A percentile compares a stretch with the other conserved stretches of the same genome.
Conservation (phyloP, 2,888 invertebrate species). For the Eugnorisma glareosa region DNA sequence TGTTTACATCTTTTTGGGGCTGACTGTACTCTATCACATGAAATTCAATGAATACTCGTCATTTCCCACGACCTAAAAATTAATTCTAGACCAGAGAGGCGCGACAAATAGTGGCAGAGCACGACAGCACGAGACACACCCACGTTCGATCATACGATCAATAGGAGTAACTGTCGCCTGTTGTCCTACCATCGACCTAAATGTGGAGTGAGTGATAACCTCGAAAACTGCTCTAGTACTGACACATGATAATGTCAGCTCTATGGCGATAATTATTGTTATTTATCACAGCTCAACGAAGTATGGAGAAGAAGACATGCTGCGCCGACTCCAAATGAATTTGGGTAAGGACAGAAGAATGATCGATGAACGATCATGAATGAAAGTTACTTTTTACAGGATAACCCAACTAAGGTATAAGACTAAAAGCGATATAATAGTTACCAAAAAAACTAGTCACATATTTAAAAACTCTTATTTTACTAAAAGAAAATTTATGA, state of each 20-base stretch:
- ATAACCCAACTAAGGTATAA: neutral
- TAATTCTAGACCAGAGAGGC: conserved; percentile 59
- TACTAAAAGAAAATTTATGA: neutral
- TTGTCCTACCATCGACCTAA: conserved; percentile 60
- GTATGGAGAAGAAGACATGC: neutral
- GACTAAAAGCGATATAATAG: neutral
- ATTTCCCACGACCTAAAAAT: conserved; percentile 20
- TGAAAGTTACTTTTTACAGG: neutral
- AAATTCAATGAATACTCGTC: neutral
- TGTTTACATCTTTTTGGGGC: too few species aligned
- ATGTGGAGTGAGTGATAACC: conserved; percentile 60
- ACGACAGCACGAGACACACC: conserved; percentile 69
- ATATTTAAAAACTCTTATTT: neutral
- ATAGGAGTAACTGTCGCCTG: conserved; percentile 66
- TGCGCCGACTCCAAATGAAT: neutral
- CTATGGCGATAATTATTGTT: conserved; percentile 19
- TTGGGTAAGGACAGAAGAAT: neutral
- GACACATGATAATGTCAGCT: conserved; percentile 43
- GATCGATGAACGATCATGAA: neutral
- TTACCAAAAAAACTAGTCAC: neutral
- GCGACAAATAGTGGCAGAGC: conserved; percentile 65
- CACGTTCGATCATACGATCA: conserved; percentile 60
- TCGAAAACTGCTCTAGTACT: conserved; percentile 52
- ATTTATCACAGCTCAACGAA: conserved; percentile 8
- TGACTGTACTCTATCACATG: neutral